Conservation (phyloP, 2,113 vertebrate species). For the Columbina picui region DNA sequence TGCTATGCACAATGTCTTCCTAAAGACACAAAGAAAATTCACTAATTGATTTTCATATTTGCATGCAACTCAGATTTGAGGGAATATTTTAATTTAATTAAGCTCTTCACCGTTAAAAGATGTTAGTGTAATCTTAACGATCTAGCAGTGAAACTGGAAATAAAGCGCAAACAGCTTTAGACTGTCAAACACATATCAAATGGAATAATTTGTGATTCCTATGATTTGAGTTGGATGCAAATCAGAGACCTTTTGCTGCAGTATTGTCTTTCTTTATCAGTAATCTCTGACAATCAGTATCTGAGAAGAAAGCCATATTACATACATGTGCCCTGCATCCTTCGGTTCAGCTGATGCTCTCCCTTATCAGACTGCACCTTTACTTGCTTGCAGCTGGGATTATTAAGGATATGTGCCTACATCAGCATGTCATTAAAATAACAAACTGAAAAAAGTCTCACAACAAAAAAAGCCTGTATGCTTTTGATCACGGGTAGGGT, state of each 20-base stretch:
- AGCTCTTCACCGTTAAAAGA: background rate
- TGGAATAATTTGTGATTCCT: background rate
- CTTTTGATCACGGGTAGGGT: background rate
- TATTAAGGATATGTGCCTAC: background rate
- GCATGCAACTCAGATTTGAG: background rate
- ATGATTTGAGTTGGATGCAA: background rate
- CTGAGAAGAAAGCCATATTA: background rate
- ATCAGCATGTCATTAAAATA: background rate
- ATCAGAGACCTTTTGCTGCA: background rate
- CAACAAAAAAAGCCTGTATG: background rate
- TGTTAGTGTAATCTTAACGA: background rate
- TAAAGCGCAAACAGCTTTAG: background rate
- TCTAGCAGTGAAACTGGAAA: background rate
- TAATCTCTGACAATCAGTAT: background rate
- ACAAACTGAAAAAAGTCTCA: background rate
- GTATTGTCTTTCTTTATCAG: background rate
- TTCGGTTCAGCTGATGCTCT: background rate
- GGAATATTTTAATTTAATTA: constrained; percentile 3
- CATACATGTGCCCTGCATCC: background rate
- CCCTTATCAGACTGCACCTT: background rate
- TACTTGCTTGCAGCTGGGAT: background rate
- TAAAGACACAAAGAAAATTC: background rate
- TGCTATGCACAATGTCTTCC: background rate
- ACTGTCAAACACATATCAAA: background rate
- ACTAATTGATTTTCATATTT: background rate